Percentiles rank a stretch among this genome's conserved stretches.
Evolutionary conservation across 2,113 vertebrate genomes (phyloP).

Genomic region (Dromas ardeola): DNA sequence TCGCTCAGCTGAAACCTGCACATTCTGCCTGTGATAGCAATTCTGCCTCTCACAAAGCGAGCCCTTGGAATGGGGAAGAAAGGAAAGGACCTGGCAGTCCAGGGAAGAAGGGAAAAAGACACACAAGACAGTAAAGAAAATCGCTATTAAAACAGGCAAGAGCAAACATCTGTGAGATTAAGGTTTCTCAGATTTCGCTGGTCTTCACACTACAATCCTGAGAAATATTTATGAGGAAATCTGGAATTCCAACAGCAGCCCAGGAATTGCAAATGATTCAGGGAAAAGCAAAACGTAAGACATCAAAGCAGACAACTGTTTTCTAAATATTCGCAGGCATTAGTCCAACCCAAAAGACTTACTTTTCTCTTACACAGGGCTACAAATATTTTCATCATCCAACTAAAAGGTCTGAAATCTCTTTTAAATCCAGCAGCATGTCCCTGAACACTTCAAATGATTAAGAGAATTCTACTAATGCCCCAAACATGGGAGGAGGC

Average conservation of each 20-base stretch:
- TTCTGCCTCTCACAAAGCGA: neutral
- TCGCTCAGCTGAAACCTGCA: neutral
- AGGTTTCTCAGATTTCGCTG: neutral
- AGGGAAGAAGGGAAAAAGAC: neutral
- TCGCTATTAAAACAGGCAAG: neutral
- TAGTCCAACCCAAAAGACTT: neutral
- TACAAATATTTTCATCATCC: neutral
- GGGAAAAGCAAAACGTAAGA: neutral
- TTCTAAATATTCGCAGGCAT: neutral
- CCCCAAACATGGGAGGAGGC: neutral
- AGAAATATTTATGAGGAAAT: neutral
- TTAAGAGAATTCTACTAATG: neutral
- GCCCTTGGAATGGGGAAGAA: neutral
- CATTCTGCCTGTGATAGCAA: neutral
- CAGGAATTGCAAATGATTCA: neutral
- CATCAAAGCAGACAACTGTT: neutral
- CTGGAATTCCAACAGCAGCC: neutral
- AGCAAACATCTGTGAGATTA: neutral
- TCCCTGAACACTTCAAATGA: neutral
- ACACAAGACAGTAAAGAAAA: neutral
- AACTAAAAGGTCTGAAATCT: neutral
- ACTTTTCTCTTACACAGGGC: neutral
- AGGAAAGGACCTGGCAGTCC: neutral
- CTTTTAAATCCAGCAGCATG: neutral
- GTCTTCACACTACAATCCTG: neutral